Conservation (phyloP, 2,797 vertebrate species). For the Bucorvus abyssinicus region DNA sequence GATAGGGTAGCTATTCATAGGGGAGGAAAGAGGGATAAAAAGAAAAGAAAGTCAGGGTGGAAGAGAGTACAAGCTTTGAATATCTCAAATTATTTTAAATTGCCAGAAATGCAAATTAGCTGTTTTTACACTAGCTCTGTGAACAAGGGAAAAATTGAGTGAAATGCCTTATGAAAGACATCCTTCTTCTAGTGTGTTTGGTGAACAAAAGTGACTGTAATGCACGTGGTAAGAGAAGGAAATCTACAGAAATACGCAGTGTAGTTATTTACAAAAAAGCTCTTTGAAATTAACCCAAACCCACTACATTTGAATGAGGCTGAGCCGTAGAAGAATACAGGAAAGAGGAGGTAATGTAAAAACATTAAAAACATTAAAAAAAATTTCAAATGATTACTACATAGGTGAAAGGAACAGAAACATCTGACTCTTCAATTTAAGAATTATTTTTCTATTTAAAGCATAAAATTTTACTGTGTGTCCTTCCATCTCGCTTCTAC, state of each 20-base stretch:
- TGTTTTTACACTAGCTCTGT: not conserved
- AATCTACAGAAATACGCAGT: not conserved
- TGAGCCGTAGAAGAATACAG: not conserved
- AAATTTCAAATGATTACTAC: not conserved
- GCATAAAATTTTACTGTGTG: not conserved
- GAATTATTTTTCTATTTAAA: not conserved
- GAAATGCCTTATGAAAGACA: not conserved
- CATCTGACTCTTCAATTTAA: not conserved
- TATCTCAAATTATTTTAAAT: not conserved
- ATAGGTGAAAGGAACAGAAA: not conserved
- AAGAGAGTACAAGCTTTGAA: not conserved
- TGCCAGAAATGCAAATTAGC: not conserved
- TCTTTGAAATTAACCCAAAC: not conserved
- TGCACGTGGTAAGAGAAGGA: not conserved
- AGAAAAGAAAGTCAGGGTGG: not conserved
- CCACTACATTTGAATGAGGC: not conserved
- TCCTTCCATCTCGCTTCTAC: not conserved
- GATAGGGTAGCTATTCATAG: not conserved
- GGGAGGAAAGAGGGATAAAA: not conserved
- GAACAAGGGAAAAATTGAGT: not conserved
- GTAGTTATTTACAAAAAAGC: not conserved
- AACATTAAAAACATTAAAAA: no score
- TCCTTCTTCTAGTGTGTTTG: not conserved
- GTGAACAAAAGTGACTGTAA: not conserved
- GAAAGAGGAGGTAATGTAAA: not conserved